Evolutionary conservation across 2,888 invertebrate genomes (phyloP).

Genomic region (Epistrophe eligans): DNA sequence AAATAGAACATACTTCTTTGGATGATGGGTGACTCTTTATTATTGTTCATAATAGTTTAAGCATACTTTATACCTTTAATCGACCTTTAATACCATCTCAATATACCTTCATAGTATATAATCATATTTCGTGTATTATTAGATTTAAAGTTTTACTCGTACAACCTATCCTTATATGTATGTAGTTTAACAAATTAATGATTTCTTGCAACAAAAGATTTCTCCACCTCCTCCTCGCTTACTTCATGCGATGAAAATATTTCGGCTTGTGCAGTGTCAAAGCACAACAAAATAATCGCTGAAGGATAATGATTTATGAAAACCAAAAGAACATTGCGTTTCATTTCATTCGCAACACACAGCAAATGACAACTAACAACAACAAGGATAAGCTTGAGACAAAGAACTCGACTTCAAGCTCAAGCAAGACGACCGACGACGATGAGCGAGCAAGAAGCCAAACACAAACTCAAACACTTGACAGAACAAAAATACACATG

Average conservation of each 20-base stretch:
- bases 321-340: constrained; percentile 73
- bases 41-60: too few species aligned
- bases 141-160: background rate
- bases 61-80: too few species aligned
- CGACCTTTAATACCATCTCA: too few species aligned
- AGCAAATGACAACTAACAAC: constrained; percentile 67
- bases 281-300: constrained; percentile 68
- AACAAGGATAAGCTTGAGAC: constrained; percentile 40
- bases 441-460: constrained; percentile 40
- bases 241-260: constrained; percentile 33
- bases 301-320: constrained; percentile 76
- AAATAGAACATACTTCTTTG: too few species aligned
- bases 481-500: constrained; percentile 65
- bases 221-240: constrained; percentile 2
- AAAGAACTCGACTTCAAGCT: background rate
- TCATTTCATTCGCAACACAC: constrained; percentile 62
- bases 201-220: constrained; percentile 53
- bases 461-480: constrained; percentile 60
- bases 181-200: constrained; percentile 17
- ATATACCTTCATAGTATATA: too few species aligned
- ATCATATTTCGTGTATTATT: too few species aligned
- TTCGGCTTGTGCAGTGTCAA: constrained; percentile 65
- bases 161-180: background rate
- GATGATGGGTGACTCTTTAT: too few species aligned
- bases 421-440: constrained; percentile 24